Conservation (phyloP, 2,888 invertebrate genomes). For the Drosophila phalerata region DNA sequence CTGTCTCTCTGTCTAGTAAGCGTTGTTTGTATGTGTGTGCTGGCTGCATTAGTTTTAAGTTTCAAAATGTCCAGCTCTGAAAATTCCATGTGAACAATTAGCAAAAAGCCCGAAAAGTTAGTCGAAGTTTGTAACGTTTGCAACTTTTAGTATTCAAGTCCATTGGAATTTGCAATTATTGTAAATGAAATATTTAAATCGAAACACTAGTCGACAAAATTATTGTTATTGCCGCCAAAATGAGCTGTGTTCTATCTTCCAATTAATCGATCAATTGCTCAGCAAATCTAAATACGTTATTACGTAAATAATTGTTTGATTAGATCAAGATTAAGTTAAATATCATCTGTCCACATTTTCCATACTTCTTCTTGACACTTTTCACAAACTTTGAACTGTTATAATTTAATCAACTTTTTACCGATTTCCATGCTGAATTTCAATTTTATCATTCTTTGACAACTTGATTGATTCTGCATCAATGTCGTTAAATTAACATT, state of each 20-base stretch:
- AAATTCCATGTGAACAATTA: constrained; percentile 42
- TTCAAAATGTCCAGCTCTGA: constrained; percentile 38
- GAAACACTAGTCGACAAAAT: neutral
- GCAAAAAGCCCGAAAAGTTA: constrained; percentile 18
- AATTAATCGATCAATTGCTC: too few relatives aligned
- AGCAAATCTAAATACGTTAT: too few relatives aligned
- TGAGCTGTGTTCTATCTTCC: neutral
- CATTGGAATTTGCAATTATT: neutral
- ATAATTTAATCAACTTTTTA: too few relatives aligned
- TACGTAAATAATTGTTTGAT: too few relatives aligned
- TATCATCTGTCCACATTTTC: too few relatives aligned
- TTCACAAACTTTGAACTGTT: too few relatives aligned
- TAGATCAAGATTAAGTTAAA: too few relatives aligned
- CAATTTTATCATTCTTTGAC: too few relatives aligned
- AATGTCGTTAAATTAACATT: too few relatives aligned
- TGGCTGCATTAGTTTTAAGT: constrained; percentile 28
- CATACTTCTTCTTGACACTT: too few relatives aligned
- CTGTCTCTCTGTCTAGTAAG: constrained; percentile 2
- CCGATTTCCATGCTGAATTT: too few relatives aligned
- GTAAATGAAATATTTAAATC: neutral
- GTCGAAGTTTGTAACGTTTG: neutral
- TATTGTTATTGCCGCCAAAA: neutral
- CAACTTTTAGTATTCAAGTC: constrained; percentile 1
- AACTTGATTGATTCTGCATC: too few relatives aligned
- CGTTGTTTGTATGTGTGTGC: constrained; percentile 13